Conservation (phyloP, 2,797 vertebrate genomes). For the Lindbergichthys nudifrons region DNA sequence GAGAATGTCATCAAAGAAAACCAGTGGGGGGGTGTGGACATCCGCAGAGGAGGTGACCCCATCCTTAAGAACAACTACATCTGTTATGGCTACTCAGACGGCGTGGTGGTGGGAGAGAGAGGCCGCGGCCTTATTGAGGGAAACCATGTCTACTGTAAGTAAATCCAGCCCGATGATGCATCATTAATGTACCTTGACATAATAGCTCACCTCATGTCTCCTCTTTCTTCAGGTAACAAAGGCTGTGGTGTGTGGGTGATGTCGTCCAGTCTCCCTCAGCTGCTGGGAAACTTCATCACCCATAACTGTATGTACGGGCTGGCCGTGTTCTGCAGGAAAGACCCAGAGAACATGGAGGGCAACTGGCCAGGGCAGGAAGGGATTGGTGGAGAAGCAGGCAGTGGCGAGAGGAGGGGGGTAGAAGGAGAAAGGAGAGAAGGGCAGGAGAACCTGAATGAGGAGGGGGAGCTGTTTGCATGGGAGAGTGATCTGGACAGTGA, state of each 20-base stretch:
- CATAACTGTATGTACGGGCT: constrained; percentile 92
- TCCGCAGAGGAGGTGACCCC: constrained; percentile 90
- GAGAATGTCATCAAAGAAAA: constrained; percentile 94
- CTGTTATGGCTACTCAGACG: constrained; percentile 91
- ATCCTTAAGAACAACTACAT: constrained; percentile 92
- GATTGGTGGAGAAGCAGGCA: constrained; percentile 73
- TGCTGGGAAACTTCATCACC: constrained; percentile 90
- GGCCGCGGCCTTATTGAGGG: constrained; percentile 93
- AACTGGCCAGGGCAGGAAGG: constrained; percentile 83
- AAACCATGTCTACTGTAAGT: constrained; percentile 91
- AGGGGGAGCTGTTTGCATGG: constrained; percentile 89
- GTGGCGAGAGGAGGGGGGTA: constrained; percentile 74
- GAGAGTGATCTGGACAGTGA: constrained; percentile 91
- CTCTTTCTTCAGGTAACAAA: constrained; percentile 87
- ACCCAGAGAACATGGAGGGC: constrained; percentile 81
- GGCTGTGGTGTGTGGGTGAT: constrained; percentile 94
- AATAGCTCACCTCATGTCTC: constrained; percentile 2
- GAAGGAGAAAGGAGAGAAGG: constrained; percentile 78
- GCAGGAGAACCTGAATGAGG: constrained; percentile 90
- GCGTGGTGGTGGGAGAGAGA: constrained; percentile 91
- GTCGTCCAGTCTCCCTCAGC: constrained; percentile 92
- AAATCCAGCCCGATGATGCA: not conserved
- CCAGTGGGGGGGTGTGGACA: constrained; percentile 94
- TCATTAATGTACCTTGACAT: not conserved
- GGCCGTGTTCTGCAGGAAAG: constrained; percentile 92